Conservation (phyloP, 2,888 invertebrate genomes). For the Callosobruchus maculatus region DNA sequence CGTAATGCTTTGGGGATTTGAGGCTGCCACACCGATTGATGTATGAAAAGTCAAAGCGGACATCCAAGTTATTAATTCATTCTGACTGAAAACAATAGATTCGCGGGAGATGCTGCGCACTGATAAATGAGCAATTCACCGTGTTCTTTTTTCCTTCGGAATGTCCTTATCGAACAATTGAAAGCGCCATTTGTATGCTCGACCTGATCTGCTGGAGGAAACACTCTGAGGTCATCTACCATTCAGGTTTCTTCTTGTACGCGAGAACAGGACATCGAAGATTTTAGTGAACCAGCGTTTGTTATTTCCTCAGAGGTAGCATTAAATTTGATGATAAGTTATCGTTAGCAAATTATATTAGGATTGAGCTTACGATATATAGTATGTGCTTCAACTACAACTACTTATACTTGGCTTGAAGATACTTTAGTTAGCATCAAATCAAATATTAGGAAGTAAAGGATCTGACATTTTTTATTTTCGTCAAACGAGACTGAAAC, state of each 20-base stretch:
- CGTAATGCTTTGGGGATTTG: not conserved
- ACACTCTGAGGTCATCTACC: slow-evolving; percentile 22
- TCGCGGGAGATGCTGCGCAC: slow-evolving; percentile 31
- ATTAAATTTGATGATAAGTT: too few species aligned
- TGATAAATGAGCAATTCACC: slow-evolving; percentile 33
- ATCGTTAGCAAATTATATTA: too few species aligned
- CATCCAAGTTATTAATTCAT: slow-evolving; percentile 36
- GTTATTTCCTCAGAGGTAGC: too few species aligned
- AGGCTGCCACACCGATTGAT: slow-evolving; percentile 18
- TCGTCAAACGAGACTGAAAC: too few species aligned
- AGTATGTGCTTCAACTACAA: too few species aligned
- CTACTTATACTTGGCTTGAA: too few species aligned
- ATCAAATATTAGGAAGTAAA: too few species aligned
- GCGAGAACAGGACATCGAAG: not conserved
- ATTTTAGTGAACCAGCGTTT: not conserved
- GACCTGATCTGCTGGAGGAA: slow-evolving; percentile 25
- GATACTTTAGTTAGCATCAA: too few species aligned
- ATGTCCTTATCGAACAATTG: slow-evolving; percentile 15
- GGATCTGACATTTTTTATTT: too few species aligned
- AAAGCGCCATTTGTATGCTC: slow-evolving; percentile 29
- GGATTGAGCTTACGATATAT: too few species aligned
- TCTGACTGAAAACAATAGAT: slow-evolving; percentile 33
- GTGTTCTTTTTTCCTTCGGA: slow-evolving; percentile 26
- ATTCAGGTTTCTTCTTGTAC: not conserved
- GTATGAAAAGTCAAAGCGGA: slow-evolving; percentile 30